Evolutionary conservation across 2,888 invertebrate genomes (phyloP).

Genomic region (Catocala fraxini): DNA sequence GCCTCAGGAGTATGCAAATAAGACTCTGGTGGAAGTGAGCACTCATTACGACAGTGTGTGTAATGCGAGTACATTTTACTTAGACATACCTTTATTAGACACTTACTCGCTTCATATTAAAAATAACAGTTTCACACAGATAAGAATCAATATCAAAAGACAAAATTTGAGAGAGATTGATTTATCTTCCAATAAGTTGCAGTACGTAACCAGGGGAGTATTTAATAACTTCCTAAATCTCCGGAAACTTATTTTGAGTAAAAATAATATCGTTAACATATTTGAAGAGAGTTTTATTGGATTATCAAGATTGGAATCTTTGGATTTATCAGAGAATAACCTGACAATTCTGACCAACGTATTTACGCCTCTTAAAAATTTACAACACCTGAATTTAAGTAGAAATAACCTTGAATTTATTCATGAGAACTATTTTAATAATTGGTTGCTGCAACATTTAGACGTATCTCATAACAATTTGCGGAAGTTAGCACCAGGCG

Average conservation of each 20-base stretch:
- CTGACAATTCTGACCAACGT: conserved; percentile 87
- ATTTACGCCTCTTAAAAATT: conserved; percentile 86
- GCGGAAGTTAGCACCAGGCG: conserved; percentile 89
- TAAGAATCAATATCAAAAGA: conserved; percentile 67
- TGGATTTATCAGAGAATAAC: conserved; percentile 91
- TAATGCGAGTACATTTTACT: conserved; percentile 64
- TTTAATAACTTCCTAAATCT: conserved; percentile 88
- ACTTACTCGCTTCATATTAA: conserved; percentile 68
- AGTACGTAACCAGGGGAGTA: conserved; percentile 80
- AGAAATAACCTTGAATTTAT: conserved; percentile 89
- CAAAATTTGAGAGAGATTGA: conserved; percentile 87
- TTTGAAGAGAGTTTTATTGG: conserved; percentile 88
- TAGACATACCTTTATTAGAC: conserved; percentile 68
- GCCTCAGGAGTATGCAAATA: conserved; percentile 67
- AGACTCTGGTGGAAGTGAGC: conserved; percentile 68
- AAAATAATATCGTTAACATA: conserved; percentile 89
- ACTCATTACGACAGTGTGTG: conserved; percentile 64
- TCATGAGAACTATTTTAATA: conserved; percentile 89
- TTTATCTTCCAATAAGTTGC: conserved; percentile 88
- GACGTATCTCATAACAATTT: conserved; percentile 91
- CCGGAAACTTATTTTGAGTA: conserved; percentile 90
- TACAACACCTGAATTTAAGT: conserved; percentile 92
- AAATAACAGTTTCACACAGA: conserved; percentile 70
- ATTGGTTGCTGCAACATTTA: conserved; percentile 89
- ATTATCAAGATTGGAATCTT: conserved; percentile 88